These are phyloP conservation scores for Erpetoichthys calabaricus DNA, from an alignment of 2,797 vertebrate species.

Conservation along the genomic window DNA sequence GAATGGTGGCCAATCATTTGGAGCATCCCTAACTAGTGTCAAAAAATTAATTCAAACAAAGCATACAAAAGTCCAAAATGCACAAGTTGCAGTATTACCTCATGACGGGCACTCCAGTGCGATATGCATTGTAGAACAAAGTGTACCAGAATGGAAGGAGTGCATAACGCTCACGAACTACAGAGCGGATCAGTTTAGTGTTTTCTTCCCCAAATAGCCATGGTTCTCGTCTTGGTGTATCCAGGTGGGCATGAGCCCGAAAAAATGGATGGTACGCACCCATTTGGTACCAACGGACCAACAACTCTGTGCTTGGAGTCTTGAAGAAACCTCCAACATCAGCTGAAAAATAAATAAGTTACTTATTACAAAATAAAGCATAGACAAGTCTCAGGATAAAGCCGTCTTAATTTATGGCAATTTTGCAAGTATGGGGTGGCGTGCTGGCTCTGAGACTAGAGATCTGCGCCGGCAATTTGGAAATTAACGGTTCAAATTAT, in stretches of 20 bases:
- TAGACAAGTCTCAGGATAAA: background rate
- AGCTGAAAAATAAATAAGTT: constrained; percentile 33
- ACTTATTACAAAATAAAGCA: background rate
- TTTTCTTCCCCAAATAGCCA: constrained; percentile 75
- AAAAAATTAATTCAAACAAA: background rate
- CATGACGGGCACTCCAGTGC: constrained; percentile 65
- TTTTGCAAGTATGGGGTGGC: too few relatives aligned
- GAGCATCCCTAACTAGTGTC: background rate
- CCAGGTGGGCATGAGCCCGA: constrained; percentile 79
- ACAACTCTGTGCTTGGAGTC: constrained; percentile 63
- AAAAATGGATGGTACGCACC: constrained; percentile 85
- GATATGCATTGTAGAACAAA: constrained; percentile 60
- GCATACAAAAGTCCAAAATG: background rate
- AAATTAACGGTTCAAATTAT: too few relatives aligned
- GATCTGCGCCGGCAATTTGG: too few relatives aligned
- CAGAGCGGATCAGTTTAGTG: constrained; percentile 55
- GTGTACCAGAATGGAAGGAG: constrained; percentile 84
- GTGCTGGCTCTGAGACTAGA: too few relatives aligned
- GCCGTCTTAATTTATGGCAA: too few relatives aligned
- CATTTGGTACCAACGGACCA: constrained; percentile 87
- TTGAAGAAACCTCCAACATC: constrained; percentile 87
- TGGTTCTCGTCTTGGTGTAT: constrained; percentile 77
- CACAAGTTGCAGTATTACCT: constrained; percentile 40
- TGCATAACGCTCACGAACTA: constrained; percentile 65
- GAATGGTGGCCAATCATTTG: too few relatives aligned